A percentile compares a stretch with the other conserved stretches of the same genome.
Conservation (phyloP, 2,797 vertebrate genomes). For the Urosaurus nigricauda region DNA sequence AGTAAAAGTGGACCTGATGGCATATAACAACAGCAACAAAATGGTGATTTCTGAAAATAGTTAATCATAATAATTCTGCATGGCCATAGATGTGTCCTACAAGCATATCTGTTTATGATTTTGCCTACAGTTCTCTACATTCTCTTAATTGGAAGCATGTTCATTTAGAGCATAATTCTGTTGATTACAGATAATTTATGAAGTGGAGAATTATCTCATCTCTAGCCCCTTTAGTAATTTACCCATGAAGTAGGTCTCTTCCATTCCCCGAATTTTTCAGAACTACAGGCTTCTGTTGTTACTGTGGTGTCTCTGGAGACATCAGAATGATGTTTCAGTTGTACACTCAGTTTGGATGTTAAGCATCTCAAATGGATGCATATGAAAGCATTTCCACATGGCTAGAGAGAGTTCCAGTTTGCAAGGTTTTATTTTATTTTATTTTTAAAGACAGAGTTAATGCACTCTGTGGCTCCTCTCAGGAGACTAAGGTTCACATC, state of each 20-base stretch:
- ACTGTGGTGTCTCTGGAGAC: neutral
- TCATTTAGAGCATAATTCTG: neutral
- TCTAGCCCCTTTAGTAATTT: neutral
- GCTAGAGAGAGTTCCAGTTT: neutral
- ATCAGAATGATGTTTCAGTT: neutral
- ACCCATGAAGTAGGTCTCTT: neutral
- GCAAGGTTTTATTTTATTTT: neutral
- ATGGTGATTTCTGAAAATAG: neutral
- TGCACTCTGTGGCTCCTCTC: conserved; percentile 20
- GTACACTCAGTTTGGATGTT: conserved; percentile 25
- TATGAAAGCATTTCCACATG: conserved; percentile 28
- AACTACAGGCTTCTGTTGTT: neutral
- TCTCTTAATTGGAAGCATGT: neutral
- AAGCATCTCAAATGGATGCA: conserved; percentile 8
- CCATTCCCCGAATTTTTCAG: neutral
- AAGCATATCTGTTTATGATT: neutral
- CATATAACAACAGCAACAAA: too few relatives aligned
- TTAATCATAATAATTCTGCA: neutral
- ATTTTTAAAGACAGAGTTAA: conserved; percentile 27
- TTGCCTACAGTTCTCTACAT: neutral
- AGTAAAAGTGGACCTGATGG: too few relatives aligned
- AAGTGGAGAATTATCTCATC: neutral
- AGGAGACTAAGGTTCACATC: conserved; percentile 5
- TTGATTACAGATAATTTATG: neutral
- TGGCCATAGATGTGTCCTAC: neutral